A percentile compares a stretch with the other conserved stretches of the same genome.
Conservation (phyloP, 2,797 vertebrate genomes). For the Xyrichtys novacula region DNA sequence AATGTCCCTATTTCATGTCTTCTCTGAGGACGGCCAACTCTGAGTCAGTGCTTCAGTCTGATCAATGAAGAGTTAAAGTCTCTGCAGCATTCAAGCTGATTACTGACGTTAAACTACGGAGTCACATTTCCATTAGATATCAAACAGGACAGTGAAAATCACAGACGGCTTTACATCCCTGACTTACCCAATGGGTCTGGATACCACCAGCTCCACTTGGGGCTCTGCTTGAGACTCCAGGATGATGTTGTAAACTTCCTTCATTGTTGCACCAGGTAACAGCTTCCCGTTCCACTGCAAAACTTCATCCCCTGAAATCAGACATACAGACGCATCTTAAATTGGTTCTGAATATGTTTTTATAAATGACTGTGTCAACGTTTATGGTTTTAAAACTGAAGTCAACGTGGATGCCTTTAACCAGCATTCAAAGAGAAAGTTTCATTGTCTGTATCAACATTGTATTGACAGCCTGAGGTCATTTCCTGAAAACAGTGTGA, state of each 20-base stretch:
- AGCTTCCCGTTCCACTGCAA: conserved; percentile 99
- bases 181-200: conserved; percentile 98
- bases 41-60: conserved; percentile 29
- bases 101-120: neutral
- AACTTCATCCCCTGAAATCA: conserved; percentile 94
- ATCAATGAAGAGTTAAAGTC: conserved; percentile 18
- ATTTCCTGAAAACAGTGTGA: neutral
- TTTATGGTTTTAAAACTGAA: no score
- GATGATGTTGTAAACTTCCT: conserved; percentile 99
- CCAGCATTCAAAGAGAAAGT: no score
- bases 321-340: neutral
- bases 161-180: conserved; percentile 17
- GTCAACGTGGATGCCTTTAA: no score
- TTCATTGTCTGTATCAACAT: neutral
- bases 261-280: conserved; percentile 97
- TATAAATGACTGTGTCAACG: no score
- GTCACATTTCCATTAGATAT: neutral
- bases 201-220: conserved; percentile 99
- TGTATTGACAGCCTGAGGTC: neutral
- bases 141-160: neutral
- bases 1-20: conserved; percentile 12
- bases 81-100: neutral
- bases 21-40: conserved; percentile 36
- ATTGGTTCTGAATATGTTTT: neutral
- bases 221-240: conserved; percentile 98